Conservation (phyloP, 1,140 invertebrate species). For the Lepidurus packardi region DNA sequence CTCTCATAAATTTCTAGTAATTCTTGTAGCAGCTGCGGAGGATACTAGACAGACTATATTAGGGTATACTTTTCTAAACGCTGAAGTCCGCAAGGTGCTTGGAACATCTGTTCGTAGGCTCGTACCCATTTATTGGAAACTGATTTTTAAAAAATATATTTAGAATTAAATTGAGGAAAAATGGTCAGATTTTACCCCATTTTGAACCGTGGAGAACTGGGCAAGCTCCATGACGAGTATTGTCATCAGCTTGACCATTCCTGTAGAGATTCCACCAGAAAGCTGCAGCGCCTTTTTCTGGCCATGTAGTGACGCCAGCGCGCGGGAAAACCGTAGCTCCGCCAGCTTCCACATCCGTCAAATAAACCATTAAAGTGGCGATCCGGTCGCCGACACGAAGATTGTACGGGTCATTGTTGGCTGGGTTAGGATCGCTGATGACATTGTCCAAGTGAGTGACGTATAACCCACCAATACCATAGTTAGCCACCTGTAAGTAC, state of each 20-base stretch:
- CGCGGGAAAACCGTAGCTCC: conserved; percentile 49
- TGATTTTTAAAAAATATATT: conserved; percentile 30
- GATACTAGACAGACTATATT: not conserved
- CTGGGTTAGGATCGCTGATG: conserved; percentile 44
- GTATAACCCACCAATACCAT: conserved; percentile 61
- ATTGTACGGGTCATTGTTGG: conserved; percentile 39
- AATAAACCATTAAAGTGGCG: conserved; percentile 55
- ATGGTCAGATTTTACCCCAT: conserved; percentile 44
- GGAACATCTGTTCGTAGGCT: conserved; percentile 41
- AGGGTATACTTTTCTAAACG: conserved; percentile 38
- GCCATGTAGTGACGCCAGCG: conserved; percentile 44
- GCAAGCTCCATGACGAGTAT: conserved; percentile 51
- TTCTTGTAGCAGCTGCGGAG: not conserved
- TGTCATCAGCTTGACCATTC: conserved; percentile 46
- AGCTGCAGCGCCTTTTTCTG: conserved; percentile 44
- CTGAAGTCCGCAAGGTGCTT: conserved; percentile 40
- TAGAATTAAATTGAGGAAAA: conserved; percentile 26
- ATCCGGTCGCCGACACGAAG: conserved; percentile 50
- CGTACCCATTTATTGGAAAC: conserved; percentile 45
- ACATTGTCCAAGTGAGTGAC: conserved; percentile 58
- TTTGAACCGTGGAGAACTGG: conserved; percentile 50
- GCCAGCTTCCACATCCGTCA: conserved; percentile 46
- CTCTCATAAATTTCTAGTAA: not conserved
- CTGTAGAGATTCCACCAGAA: conserved; percentile 52
- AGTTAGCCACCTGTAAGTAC: conserved; percentile 49